These are phyloP conservation scores for Temnothorax unifasciatus DNA, from an alignment of 2,888 invertebrate species.

Conservation along the genomic window DNA sequence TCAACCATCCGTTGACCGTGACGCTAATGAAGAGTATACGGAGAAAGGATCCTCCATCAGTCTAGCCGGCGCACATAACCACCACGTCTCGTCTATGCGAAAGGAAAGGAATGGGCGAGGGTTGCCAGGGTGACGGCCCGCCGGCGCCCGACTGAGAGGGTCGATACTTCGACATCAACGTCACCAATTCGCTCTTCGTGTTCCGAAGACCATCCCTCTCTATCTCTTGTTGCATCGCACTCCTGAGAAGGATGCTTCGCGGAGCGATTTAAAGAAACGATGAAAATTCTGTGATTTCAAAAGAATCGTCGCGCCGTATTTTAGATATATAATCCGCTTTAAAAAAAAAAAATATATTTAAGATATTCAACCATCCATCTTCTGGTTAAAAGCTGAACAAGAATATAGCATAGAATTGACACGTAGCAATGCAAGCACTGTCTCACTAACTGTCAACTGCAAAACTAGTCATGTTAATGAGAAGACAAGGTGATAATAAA, in stretches of 20 bases:
- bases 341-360: not conserved
- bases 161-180: constrained; percentile 80
- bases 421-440: not conserved
- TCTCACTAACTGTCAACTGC: not conserved
- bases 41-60: constrained; percentile 26
- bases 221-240: constrained; percentile 4
- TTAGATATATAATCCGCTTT: not conserved
- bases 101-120: constrained; percentile 76
- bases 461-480: not conserved
- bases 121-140: constrained; percentile 82
- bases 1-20: constrained; percentile 58
- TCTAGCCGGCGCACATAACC: constrained; percentile 42
- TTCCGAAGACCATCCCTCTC: constrained; percentile 22
- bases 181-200: constrained; percentile 67
- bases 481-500: not conserved
- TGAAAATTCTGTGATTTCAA: too few species aligned
- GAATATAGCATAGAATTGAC: not conserved
- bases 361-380: not conserved
- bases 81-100: constrained; percentile 69
- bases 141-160: constrained; percentile 78
- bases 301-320: not conserved
- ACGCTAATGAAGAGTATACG: constrained; percentile 64
- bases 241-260: not conserved
- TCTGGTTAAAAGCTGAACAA: not conserved
- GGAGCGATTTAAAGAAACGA: not conserved